phyloP scores from a whole-genome alignment of 2,797 vertebrate species.

The Alectoris magna region DNA sequence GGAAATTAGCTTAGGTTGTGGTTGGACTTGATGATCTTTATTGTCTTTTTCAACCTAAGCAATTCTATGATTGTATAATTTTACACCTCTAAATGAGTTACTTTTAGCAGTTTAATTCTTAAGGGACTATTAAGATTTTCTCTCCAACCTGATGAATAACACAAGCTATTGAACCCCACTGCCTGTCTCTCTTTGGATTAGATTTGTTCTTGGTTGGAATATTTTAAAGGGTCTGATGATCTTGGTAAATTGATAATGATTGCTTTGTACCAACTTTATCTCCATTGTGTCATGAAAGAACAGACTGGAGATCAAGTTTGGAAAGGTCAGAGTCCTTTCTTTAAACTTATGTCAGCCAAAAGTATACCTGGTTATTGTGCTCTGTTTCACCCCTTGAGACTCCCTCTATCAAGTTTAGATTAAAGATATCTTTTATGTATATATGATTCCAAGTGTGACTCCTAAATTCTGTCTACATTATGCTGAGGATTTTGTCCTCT shows the following conservation, averaged over 20 bases:
- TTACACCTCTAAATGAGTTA: background rate
- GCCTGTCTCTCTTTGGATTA: background rate
- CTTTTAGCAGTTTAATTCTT: background rate
- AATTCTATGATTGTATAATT: background rate
- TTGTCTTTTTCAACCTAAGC: too few species aligned
- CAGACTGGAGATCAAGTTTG: background rate
- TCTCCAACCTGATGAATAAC: background rate
- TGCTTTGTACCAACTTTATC: background rate
- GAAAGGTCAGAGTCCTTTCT: background rate
- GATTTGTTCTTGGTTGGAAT: background rate
- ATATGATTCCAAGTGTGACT: background rate
- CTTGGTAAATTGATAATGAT: background rate
- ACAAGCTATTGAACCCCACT: background rate
- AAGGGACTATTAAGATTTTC: background rate
- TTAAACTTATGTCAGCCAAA: background rate
- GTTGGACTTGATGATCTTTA: too few species aligned
- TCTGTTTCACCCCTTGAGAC: rapidly evolving
- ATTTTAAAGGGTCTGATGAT: background rate
- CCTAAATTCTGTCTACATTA: background rate
- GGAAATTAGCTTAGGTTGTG: background rate
- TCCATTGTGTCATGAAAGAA: background rate
- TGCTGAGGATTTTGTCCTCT: background rate
- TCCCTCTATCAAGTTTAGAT: background rate
- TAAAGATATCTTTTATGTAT: background rate
- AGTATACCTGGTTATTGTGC: background rate